Evolutionary conservation across 37 sponge, comb jelly and placozoan genomes (phyloP).

Genomic region (Amphimedon queenslandica): DNA sequence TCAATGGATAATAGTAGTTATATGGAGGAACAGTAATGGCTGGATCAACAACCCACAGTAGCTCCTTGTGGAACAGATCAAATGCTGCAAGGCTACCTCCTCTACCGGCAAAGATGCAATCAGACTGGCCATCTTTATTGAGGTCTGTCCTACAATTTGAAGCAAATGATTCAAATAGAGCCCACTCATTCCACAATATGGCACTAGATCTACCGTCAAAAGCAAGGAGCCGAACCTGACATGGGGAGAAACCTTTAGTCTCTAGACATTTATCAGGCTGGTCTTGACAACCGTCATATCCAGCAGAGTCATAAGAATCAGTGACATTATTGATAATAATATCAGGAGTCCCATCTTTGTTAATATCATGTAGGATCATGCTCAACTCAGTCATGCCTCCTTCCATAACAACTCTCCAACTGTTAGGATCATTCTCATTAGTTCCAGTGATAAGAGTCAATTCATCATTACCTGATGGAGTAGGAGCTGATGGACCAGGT

Average conservation of each 20-base stretch:
- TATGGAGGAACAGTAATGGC: constrained; percentile 24
- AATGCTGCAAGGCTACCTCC: constrained; percentile 29
- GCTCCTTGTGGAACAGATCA: too few relatives aligned
- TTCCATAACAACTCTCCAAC: constrained; percentile 26
- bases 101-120: constrained; percentile 58
- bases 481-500: too few relatives aligned
- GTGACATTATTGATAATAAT: background rate
- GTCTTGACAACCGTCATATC: too few relatives aligned
- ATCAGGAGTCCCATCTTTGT: constrained; percentile 51
- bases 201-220: constrained; percentile 47
- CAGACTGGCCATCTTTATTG: too few relatives aligned
- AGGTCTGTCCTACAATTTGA: constrained; percentile 53
- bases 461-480: too few relatives aligned
- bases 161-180: constrained; percentile 33
- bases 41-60: background rate
- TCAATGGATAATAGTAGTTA: constrained; percentile 66
- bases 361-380: constrained; percentile 44
- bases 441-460: too few relatives aligned
- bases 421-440: too few relatives aligned
- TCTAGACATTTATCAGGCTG: background rate
- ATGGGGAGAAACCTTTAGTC: constrained; percentile 14
- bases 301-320: background rate
- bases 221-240: constrained; percentile 27
- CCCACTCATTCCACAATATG: constrained; percentile 25
- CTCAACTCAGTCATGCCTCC: constrained; percentile 33